phyloP scores from a whole-genome alignment of 2,113 vertebrate species.

The Dicaeum eximium region DNA sequence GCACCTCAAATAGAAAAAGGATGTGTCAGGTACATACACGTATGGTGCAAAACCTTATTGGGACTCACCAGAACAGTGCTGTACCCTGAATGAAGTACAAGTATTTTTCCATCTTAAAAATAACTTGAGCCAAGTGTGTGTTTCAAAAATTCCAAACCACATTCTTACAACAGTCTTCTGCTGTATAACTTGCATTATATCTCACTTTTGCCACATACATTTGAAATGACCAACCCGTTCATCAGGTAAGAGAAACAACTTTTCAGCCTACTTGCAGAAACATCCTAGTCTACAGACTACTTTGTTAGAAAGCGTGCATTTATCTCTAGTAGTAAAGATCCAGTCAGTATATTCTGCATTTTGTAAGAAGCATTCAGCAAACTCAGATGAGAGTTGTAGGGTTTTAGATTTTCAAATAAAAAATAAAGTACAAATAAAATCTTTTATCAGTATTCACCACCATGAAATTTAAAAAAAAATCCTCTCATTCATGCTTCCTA shows the following conservation, averaged over 20 bases:
- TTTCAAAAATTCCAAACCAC: slow-evolving; percentile 25
- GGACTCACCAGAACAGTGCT: background rate
- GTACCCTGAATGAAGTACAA: background rate
- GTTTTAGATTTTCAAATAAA: slow-evolving; percentile 52
- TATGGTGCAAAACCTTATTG: background rate
- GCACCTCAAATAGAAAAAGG: slow-evolving; percentile 51
- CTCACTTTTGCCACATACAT: background rate
- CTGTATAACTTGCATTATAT: slow-evolving; percentile 10
- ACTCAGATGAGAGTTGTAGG: slow-evolving; percentile 15
- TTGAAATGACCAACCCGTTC: slow-evolving; percentile 20
- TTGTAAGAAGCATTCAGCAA: slow-evolving; percentile 54
- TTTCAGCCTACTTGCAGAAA: slow-evolving; percentile 13
- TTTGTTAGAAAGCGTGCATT: slow-evolving; percentile 24
- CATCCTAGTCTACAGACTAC: slow-evolving; percentile 22
- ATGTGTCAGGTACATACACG: background rate
- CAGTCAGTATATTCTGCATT: slow-evolving; percentile 57
- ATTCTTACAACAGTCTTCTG: slow-evolving; percentile 1
- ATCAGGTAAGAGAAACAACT: background rate
- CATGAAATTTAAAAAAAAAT: background rate
- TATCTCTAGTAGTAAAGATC: slow-evolving; percentile 37
- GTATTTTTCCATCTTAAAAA: slow-evolving; percentile 10
- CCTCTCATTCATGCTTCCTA: slow-evolving; percentile 47
- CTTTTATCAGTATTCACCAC: slow-evolving; percentile 48
- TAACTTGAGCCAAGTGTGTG: background rate
- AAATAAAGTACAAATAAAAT: slow-evolving; percentile 63